A percentile compares a stretch with the other conserved stretches of the same genome.
These are phyloP conservation scores for Hypsibius dujardini DNA, from an alignment of 1,140 invertebrate genomes.

Conservation along the genomic window DNA sequence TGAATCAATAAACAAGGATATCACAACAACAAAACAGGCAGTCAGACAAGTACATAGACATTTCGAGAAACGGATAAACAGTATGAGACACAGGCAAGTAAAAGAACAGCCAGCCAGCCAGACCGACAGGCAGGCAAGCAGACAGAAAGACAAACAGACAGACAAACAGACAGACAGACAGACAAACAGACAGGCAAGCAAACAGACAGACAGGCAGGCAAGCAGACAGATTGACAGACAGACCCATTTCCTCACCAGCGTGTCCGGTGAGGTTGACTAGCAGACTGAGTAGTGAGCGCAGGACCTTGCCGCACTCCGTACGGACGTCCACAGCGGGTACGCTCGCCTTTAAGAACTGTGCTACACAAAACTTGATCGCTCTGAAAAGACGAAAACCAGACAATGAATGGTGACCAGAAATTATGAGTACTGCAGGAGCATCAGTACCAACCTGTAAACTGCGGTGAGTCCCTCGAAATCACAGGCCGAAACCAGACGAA, in stretches of 20 bases:
- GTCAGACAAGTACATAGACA: too few relatives aligned
- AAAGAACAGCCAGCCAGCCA: too few relatives aligned
- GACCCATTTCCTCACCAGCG: neutral
- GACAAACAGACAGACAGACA: too few relatives aligned
- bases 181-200: too few relatives aligned
- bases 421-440: neutral
- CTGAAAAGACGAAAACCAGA: neutral
- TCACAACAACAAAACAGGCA: too few relatives aligned
- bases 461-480: neutral
- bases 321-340: neutral
- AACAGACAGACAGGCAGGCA: too few relatives aligned
- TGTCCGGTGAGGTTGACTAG: neutral
- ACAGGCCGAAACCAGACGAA: neutral
- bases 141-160: too few relatives aligned
- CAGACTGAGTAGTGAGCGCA: neutral
- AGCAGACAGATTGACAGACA: too few relatives aligned
- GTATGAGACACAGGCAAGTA: too few relatives aligned
- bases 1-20: neutral
- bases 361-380: neutral
- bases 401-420: neutral
- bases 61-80: too few relatives aligned
- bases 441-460: neutral
- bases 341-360: neutral
- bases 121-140: too few relatives aligned
- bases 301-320: neutral